Base-by-base conservation (phyloP, 2,888 invertebrate genomes). In the Cyaniris semiargus region DNA sequence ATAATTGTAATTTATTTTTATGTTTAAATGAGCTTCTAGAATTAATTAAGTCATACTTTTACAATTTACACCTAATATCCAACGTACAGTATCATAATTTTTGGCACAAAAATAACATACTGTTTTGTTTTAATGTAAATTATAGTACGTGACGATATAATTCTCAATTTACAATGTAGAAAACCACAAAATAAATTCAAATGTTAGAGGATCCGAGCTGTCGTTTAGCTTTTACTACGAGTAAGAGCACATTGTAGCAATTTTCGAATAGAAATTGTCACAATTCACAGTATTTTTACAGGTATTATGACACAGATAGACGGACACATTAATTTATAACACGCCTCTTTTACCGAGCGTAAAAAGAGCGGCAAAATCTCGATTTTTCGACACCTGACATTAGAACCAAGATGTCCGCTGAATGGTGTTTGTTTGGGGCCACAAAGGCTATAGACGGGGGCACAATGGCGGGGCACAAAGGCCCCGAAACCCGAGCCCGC, bases 351-450 rank as follows among this genome's bases (percentile, higher is more conserved):
- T 66, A 6, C 21, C 13, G 27, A 27, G 23, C 27, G 66, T 15
- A 15, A 27, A 66, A 27, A 6, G 66, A 66, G 27, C 13, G 15
- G 66, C 27, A 18, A 66, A 21, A 21, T 58, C 21, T 10, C 8
- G 13, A 60, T 60, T 27, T 31, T 66, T 66, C 27, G 66, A 13
- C 66, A 66, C 66, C 66, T 66, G 66, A 66, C 66, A 27, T 66
- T 66, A 31, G 66, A 66, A 66, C 13, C 71, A 38, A 71, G 34
- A 71, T 38, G 71, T 71, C 38, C 71, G 38, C 71, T 71, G 71
- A 71, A 71, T 71, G 71, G n/a, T 21, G 71, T 71, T 34, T 38
- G 71, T 70, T 66, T 15, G 18, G 66, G 15, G 18, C 66, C 27
- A 66, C 66, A 66, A 66, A 66, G 66, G 66, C 66, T 66, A 66